phyloP scores from a whole-genome alignment of 2,113 vertebrate species.

The Scomber scombrus region DNA sequence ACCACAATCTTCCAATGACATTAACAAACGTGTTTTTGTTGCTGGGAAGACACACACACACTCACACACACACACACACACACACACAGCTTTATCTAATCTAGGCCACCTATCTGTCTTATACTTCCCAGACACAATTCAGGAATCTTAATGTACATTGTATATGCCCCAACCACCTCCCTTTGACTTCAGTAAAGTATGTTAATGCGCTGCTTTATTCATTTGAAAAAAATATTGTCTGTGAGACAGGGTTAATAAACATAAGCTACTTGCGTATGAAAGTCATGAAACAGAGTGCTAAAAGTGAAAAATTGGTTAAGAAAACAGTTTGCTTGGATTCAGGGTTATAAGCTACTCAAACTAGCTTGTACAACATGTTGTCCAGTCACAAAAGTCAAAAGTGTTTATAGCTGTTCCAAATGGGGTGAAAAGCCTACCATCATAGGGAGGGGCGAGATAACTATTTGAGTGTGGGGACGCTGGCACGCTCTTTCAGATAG shows the following conservation, averaged over 20 bases:
- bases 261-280: not conserved
- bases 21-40: too few relatives aligned
- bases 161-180: too few relatives aligned
- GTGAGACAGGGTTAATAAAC: too few relatives aligned
- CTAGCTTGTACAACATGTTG: too few relatives aligned
- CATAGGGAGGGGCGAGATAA: not conserved
- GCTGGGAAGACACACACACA: slow-evolving; percentile 62
- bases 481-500: not conserved
- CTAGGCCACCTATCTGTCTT: slow-evolving; percentile 82
- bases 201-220: too few relatives aligned
- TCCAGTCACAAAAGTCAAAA: too few relatives aligned
- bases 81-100: slow-evolving; percentile 81
- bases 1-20: too few relatives aligned
- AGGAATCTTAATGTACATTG: too few relatives aligned
- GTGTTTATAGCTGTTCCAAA: not conserved
- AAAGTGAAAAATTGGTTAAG: not conserved
- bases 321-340: too few relatives aligned
- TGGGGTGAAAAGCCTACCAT: not conserved
- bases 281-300: not conserved
- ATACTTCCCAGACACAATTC: slow-evolving; percentile 59
- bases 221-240: too few relatives aligned
- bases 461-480: not conserved
- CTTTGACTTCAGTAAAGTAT: too few relatives aligned
- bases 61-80: slow-evolving; percentile 57
- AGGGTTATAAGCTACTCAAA: too few relatives aligned